Evolutionary conservation across 2,888 invertebrate species (phyloP), one percentile per base, ranked within the genome.

Genomic region (Trachelus troglodyta): DNA sequence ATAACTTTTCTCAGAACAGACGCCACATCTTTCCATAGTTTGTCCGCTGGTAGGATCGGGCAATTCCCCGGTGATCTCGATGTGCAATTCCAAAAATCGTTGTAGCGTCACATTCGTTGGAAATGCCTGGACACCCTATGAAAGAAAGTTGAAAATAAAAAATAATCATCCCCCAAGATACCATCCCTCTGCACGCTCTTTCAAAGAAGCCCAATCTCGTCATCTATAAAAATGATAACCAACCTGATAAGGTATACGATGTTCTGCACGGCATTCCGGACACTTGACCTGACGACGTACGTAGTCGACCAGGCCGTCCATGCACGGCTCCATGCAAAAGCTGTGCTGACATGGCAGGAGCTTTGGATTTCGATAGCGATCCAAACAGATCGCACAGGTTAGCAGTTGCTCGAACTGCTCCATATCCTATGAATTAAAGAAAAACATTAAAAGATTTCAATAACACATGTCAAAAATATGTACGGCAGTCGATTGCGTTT

Each of bases 341-440:
- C 99, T 99, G 95, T 99, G 99, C 94, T 99, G 99, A 92, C 99
- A 99, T 95, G 99, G 99, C 91, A 99, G 93, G 91, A 99, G 94
- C 93, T 99, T 99, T n/a, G 99, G 99, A 92, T 98, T 98, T 89
- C 97, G 94, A 93, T 97, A 99, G 89, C 99, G 95, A 93, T 99
- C 99, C 92, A 99, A 93, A 92, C 99, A 99, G 91, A 99, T 98
- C 92, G 99, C 97, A 93, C 99, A 99, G 86, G 98, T 98, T 91
- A 99, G 94, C 92, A 99, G 94, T 93, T 98, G 98, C 93, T 99
- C 99, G 92, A 98, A 97, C 94, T 97, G 97, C 94, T 97, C 97
- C 97, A 97, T 98, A 91, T 92, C 93, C 89, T 86, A 87, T 30
- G 4, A 69, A 33, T 69, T 2, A 23, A 71, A 12, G 9, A 33